Base-by-base conservation (phyloP, 2,113 vertebrate genomes). In the Carlito syrichta region DNA sequence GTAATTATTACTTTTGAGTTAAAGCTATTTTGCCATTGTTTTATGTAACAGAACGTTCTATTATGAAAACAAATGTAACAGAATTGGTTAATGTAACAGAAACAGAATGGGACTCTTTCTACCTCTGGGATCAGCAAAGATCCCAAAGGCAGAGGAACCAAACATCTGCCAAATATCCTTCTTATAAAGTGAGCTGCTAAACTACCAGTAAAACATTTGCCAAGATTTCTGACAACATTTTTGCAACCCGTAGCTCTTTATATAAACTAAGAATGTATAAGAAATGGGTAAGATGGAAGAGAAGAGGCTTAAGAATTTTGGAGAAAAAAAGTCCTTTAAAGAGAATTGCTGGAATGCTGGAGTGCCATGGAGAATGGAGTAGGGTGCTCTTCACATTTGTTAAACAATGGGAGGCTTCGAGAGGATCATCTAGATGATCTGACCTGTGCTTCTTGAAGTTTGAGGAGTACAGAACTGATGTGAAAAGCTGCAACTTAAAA, bases 181-280 rank as follows among this genome's bases (percentile, higher is more conserved):
- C 50, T 50, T 76, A 84, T 32, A 86, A 32, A 89, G 20, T 38
- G 30, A 68, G 50, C 22, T n/a, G 48, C 23, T 90, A 23, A 92
- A 32, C 19, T 69, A 35, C 23, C 4, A 30, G 66, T 16, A 62
- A 69, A 79, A 40, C 12, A 52, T 56, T 74, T 81, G 5, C 30
- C 38, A 68, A n/a, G 32, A 62, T 58, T 95, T 91, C 43, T 82
- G 54, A 86, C 91, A 97, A 86, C 10, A 86, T 19, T 63, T 45
- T 68, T 88, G 43, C 12, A 68, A 90, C 1, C 23, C 9, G 66
- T 84, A 81, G 23, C 27, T 95, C 76, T 92, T n/a, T 10, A 68
- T 35, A 6, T 50, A 77, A 71, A 87, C 43, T 7, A 91, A 83
- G 38, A 90, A 63, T 45, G 16, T 50, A 48, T 16, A 94, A 56